Evolutionary conservation across 2,888 invertebrate genomes (phyloP), one percentile per base, ranked within the genome.

Genomic region (Taenaris catops): DNA sequence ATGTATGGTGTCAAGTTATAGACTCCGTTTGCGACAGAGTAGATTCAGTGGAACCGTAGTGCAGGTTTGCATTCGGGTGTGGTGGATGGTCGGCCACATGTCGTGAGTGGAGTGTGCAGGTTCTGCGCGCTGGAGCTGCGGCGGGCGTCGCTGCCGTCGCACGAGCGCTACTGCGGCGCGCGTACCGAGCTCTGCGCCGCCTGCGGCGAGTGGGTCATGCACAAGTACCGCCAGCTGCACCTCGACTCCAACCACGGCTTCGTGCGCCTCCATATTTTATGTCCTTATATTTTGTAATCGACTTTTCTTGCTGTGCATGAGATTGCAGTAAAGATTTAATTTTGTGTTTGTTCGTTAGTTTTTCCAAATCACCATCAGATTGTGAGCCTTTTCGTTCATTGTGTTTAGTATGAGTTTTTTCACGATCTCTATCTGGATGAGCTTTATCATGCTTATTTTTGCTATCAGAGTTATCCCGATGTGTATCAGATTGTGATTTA

Each of bases 81-180:
- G 14, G 4, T 4, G 14, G 14, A 4, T 3, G 14, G 3, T 4
- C 3, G 4, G 4, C 14, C 14, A 4, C n/a, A 5, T 16, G 16
- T 4, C 5, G 16, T 17, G 16, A 1, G 16, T 6, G 3, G 3
- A 3, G 3, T 1, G 25, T 8, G 0, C 20, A 81, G 81, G 44
- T 81, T 48, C 64, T 93, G 93, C 62, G 90, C 91, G 46, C 60
- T 93, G 40, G 91, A 92, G 46, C 63, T 92, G 16, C 88, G 89
- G 0, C 89, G 90, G 1, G 67, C 79, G 36, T 89, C 90, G 6
- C 63, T 92, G 45, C 88, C 87, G 0, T 80, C 87, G 0, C 93
- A 93, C 66, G 89, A 90, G 61, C 88, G 88, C 34, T 92, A 92
- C 69, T 93, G 93, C 73, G 93, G 93, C 0, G 88, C 90, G 26